Evolutionary conservation across 2,797 vertebrate genomes (phyloP).

Genomic region (Chelmon rostratus): DNA sequence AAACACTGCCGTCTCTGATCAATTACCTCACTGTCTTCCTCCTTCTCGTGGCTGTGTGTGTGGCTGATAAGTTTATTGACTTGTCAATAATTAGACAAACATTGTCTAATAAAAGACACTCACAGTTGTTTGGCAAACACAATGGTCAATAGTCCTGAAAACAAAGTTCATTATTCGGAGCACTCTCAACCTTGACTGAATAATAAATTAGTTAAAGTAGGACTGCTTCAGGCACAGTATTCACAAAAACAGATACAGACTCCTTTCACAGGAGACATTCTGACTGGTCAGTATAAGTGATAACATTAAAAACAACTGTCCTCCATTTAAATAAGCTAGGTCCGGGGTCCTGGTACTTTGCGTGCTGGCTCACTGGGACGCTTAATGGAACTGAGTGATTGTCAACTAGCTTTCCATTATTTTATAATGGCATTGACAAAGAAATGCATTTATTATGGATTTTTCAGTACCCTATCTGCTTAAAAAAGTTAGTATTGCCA

Average conservation of each 20-base stretch:
- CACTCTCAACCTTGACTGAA: slow-evolving; percentile 9
- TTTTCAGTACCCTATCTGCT: neutral
- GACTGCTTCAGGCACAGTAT: neutral
- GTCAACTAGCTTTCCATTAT: too few relatives aligned
- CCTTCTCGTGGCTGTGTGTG: neutral
- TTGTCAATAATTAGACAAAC: slow-evolving; percentile 34
- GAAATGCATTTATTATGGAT: neutral
- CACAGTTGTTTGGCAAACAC: slow-evolving; percentile 16
- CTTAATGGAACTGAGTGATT: neutral
- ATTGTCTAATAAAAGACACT: slow-evolving; percentile 13
- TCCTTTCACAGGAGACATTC: neutral
- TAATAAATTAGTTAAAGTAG: neutral
- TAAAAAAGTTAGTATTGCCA: neutral
- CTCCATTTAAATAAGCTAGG: neutral
- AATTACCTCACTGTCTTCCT: neutral
- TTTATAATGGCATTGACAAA: neutral
- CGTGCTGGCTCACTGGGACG: neutral
- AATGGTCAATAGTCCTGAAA: slow-evolving; percentile 4
- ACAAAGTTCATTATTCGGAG: neutral
- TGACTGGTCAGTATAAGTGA: neutral
- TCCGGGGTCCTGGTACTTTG: neutral
- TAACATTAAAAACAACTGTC: neutral
- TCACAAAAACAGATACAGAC: too few relatives aligned
- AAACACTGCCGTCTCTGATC: neutral
- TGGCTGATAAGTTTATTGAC: slow-evolving; percentile 7